These are phyloP conservation scores for Drosophila birchii DNA, from an alignment of 2,888 invertebrate species.

Conservation along the genomic window DNA sequence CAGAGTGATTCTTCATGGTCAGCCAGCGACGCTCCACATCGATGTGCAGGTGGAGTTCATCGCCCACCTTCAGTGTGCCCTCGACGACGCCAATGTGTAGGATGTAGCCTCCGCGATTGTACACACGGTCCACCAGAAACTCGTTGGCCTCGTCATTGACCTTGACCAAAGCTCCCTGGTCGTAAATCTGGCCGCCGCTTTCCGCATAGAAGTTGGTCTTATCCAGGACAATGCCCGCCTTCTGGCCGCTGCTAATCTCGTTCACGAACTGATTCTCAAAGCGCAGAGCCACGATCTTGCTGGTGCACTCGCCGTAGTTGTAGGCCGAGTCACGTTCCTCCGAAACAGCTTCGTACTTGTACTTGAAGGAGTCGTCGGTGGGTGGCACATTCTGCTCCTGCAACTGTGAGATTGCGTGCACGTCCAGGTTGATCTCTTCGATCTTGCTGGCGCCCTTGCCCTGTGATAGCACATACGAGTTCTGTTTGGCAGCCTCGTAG, in stretches of 20 bases:
- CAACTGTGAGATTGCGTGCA: conserved; percentile 96
- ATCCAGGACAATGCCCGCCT: conserved; percentile 96
- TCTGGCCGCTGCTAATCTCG: conserved; percentile 92
- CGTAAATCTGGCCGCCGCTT: conserved; percentile 99
- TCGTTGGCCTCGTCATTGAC: conserved; percentile 93
- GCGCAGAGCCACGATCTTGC: conserved; percentile 92
- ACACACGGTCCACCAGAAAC: conserved; percentile 96
- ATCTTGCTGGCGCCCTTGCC: conserved; percentile 92
- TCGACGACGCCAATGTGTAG: conserved; percentile 96
- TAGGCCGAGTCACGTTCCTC: conserved; percentile 90
- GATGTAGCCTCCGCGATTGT: conserved; percentile 97
- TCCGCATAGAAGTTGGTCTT: conserved; percentile 98
- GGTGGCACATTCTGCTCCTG: conserved; percentile 90
- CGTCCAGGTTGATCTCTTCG: conserved; percentile 95
- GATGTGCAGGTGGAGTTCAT: conserved; percentile 91
- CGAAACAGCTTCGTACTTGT: conserved; percentile 90
- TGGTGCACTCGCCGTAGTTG: conserved; percentile 89
- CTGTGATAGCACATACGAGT: conserved; percentile 95
- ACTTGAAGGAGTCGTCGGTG: conserved; percentile 97
- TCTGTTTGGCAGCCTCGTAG: conserved; percentile 97
- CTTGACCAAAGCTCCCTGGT: conserved; percentile 96
- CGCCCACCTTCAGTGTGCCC: conserved; percentile 93
- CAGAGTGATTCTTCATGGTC: conserved; percentile 99
- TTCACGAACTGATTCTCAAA: conserved; percentile 93
- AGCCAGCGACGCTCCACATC: conserved; percentile 93